A percentile compares a stretch with the other conserved stretches of the same genome.
phyloP scores from a whole-genome alignment of 2,797 vertebrate species.

The Hylomyscus alleni region DNA sequence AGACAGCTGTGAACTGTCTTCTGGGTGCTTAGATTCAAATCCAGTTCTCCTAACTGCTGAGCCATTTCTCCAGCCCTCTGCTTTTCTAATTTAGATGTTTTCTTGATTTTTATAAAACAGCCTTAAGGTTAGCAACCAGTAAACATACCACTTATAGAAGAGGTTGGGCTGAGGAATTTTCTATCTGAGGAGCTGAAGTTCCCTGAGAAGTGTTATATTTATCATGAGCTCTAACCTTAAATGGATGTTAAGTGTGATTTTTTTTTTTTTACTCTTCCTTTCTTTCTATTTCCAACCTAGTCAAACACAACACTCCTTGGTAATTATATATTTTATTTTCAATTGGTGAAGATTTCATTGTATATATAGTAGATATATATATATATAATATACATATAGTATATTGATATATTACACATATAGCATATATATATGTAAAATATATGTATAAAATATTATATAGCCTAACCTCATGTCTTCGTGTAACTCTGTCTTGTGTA shows the following conservation, averaged over 20 bases:
- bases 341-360: conserved; percentile 3
- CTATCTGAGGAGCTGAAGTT: conserved; percentile 30
- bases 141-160: conserved; percentile 27
- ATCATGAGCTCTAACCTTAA: not conserved
- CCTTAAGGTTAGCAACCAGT: conserved; percentile 43
- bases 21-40: not conserved
- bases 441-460: not conserved
- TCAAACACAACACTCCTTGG: not conserved
- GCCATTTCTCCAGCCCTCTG: not conserved
- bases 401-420: not conserved
- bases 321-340: conserved; percentile 38
- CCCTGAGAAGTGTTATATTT: not conserved
- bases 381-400: not conserved
- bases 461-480: not conserved
- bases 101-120: conserved; percentile 43
- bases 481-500: not conserved
- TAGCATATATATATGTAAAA: not conserved
- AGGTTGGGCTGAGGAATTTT: conserved; percentile 16
- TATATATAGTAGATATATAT: not conserved
- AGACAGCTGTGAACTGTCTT: not conserved
- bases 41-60: not conserved
- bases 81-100: conserved; percentile 46
- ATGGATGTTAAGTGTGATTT: not conserved
- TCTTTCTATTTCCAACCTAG: not conserved
- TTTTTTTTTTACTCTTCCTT: not conserved